Base-by-base conservation (phyloP, 2,888 invertebrate species). In the Cordilura impudica region DNA sequence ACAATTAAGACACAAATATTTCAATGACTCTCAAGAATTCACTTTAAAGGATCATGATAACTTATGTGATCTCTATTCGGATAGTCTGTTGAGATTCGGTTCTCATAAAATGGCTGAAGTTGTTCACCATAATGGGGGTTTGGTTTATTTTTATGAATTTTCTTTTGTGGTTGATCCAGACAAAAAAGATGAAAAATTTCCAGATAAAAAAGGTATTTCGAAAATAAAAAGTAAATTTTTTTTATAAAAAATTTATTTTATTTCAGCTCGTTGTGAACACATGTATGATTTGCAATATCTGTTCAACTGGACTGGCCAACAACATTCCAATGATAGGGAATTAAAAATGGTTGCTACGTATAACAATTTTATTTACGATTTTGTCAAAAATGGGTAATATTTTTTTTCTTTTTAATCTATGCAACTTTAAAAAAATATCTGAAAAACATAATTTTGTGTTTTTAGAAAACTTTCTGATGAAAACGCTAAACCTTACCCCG, bases 211-310 rank as follows among this genome's bases (percentile, higher is more conserved):
- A 56, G 71, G 79, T 79, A 53, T 35, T 10, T n/a, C 18, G 7
- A 39, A 4, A 43, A 7, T 21, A 26, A 31, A 12, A 23, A 31
- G 0, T 1, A n/a, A n/a, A n/a, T n/a, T n/a, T 29, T 23, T 49
- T 35, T 43, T 39, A 35, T 14, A 21, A 65, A 51, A 26, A 29
- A 29, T 8, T 51, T 39, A n/a, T n/a, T 39, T 39, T 2, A 39
- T 39, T n/a, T 39, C n/a, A 83, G 23, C 47, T 70, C 85, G 84
- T 54, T 85, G 82, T 6, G 90, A 90, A 1, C 91, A 91, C 82
- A 89, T 91, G 82, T 91, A 92, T 81, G 92, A 92, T 83, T 84
- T 92, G 65, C 90, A 91, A 81, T 92, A 92, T 83, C 80, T 92
- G 4, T 91, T 91, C 53, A 72, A 79, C 23, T 79, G 75, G 75